Base-by-base conservation (phyloP, 1,140 invertebrate genomes). In the Drosophila parvula region DNA sequence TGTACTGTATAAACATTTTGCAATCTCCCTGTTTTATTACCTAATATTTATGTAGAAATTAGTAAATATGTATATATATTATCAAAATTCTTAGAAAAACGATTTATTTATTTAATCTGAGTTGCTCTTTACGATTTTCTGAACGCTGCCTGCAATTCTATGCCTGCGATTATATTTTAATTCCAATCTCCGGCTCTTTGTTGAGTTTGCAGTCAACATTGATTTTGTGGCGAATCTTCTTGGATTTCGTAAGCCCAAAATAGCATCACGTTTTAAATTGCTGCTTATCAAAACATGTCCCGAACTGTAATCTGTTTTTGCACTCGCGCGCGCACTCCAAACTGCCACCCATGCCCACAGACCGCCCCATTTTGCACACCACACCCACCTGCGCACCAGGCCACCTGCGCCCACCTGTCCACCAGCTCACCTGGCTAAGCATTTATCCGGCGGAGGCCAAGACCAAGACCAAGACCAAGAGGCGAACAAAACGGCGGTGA, bases 231-330 rank as follows among this genome's bases (percentile, higher is more conserved):
- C 30, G 47, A 65, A 55, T 67, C 40, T 53, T 69, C 47, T 32
- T 14, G 22, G 28, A 38, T 50, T 16, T 55, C 50, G 67, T 84
- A 73, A 84, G 79, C 78, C 84, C 88, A 90, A 88, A 89, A 89
- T 89, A 90, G 85, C 85, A 89, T 90, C 84, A 89, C 84, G 84
- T 89, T 89, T 89, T 89, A 89, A 89, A 89, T 89, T 89, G 84
- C 85, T 89, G 84, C 84, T 89, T 89, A 89, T 89, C 84, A 89
- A 89, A 89, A 89, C 84, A 89, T 89, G 84, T 89, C 78, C 85
- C 70, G 67, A 89, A 81, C 85, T 89, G 84, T 89, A 89, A 89
- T 89, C 84, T 89, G 80, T 88, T 88, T 88, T 84, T 75, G 74
- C 74, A 82, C 74, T 89, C 74, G 77, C 74, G 50, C 74, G 50